These are phyloP conservation scores for Saturnia japonica DNA, from an alignment of 2,888 invertebrate genomes.

Conservation along the genomic window DNA sequence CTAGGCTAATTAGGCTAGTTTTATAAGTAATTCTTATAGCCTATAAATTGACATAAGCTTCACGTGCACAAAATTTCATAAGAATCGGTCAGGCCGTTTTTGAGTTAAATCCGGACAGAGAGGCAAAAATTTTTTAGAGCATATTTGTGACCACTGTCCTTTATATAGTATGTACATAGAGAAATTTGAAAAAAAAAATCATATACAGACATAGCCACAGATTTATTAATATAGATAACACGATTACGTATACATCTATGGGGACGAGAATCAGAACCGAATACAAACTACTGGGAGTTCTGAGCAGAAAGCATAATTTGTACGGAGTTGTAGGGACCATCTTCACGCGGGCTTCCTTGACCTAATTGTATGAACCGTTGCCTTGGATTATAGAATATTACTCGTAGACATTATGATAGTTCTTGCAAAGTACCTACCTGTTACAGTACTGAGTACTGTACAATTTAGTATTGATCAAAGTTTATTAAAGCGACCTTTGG, in stretches of 20 bases:
- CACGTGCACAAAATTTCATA: too few species aligned
- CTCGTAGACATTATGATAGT: neutral
- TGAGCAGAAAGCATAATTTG: constrained; percentile 2
- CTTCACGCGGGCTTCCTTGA: constrained; percentile 2
- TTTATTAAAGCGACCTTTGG: neutral
- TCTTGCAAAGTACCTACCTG: neutral
- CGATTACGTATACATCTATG: neutral
- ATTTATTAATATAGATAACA: too few species aligned
- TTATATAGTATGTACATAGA: too few species aligned
- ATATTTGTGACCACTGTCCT: too few species aligned
- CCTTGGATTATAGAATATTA: neutral
- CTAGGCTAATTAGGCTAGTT: too few species aligned
- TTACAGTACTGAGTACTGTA: neutral
- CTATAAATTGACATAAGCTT: too few species aligned
- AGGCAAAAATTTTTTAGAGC: too few species aligned
- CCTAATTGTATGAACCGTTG: neutral
- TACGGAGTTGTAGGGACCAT: neutral
- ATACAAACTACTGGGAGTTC: neutral
- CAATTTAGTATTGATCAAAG: neutral
- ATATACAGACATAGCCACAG: too few species aligned
- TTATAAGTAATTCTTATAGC: too few species aligned
- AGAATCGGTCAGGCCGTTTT: too few species aligned
- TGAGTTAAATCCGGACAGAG: too few species aligned
- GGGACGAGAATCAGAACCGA: neutral
- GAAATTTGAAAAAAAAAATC: too few species aligned